These are phyloP conservation scores for Rhynchophorus ferrugineus DNA, from an alignment of 1,140 invertebrate genomes.

Conservation along the genomic window DNA sequence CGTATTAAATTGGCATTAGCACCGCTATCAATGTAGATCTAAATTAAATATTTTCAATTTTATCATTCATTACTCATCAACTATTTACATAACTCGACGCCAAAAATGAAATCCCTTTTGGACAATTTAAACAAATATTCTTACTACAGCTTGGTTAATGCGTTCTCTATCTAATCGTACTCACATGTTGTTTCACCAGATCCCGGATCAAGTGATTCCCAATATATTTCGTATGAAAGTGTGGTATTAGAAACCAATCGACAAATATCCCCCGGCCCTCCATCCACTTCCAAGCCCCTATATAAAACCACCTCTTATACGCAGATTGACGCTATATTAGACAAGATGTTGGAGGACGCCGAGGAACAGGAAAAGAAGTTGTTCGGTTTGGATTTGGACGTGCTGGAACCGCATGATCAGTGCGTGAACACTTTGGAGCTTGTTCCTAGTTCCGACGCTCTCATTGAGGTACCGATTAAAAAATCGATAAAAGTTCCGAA, in stretches of 20 bases:
- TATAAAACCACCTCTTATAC: conserved; percentile 32
- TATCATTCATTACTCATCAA: conserved; percentile 21
- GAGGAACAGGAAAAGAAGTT: conserved; percentile 34
- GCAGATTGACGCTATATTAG: conserved; percentile 37
- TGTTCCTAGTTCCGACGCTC: conserved; percentile 33
- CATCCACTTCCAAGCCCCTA: conserved; percentile 7
- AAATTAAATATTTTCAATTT: not conserved
- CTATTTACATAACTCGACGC: not conserved
- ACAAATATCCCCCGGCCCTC: conserved; percentile 16
- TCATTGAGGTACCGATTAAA: conserved; percentile 39
- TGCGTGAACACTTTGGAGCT: conserved; percentile 38
- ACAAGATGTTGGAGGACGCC: conserved; percentile 37
- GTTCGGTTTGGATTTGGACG: conserved; percentile 31
- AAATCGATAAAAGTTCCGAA: conserved; percentile 24
- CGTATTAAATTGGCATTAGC: too few relatives aligned
- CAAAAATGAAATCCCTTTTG: too few relatives aligned
- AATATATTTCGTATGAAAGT: conserved; percentile 35
- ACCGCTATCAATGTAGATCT: not conserved
- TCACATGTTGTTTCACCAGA: conserved; percentile 13
- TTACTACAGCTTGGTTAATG: conserved; percentile 39
- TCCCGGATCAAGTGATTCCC: conserved; percentile 16
- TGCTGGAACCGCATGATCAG: conserved; percentile 25
- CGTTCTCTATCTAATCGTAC: conserved; percentile 11
- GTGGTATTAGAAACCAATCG: conserved; percentile 30
- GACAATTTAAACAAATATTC: conserved; percentile 35